Evolutionary conservation across 2,113 vertebrate species (phyloP).

Genomic region (Mandrillus leucophaeus): DNA sequence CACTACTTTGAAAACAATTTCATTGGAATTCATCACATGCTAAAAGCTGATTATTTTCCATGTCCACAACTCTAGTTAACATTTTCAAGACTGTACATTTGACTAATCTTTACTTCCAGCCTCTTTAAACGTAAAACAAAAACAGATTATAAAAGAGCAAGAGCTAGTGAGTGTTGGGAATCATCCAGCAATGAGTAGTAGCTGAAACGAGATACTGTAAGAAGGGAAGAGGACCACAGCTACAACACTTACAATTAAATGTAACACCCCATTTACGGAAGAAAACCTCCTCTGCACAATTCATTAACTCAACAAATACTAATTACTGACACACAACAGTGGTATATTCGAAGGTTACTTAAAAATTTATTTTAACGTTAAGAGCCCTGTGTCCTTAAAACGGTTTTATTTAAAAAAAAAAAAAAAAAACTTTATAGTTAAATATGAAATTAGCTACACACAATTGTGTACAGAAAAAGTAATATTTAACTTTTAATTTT

Average conservation of each 20-base stretch:
- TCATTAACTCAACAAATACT: neutral
- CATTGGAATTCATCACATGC: conserved; percentile 40
- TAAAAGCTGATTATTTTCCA: conserved; percentile 63
- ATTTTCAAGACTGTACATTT: neutral
- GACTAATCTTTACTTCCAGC: neutral
- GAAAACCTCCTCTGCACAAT: neutral
- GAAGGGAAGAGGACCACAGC: neutral
- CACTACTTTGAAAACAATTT: conserved; percentile 54
- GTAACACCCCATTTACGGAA: neutral
- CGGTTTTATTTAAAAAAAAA: neutral
- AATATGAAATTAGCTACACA: conserved; percentile 13
- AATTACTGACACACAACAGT: neutral
- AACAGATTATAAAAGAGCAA: neutral
- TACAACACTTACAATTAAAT: neutral
- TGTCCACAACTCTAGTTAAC: neutral
- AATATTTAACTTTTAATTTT: conserved; percentile 6
- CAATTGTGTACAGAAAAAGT: neutral
- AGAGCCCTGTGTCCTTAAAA: neutral
- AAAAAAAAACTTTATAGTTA: conserved; percentile 1
- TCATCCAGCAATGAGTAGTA: neutral
- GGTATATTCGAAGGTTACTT: neutral
- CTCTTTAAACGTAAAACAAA: conserved; percentile 40
- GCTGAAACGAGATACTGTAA: neutral
- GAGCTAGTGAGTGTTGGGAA: neutral
- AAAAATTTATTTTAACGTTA: neutral